phyloP scores from a whole-genome alignment of 1,140 invertebrate genomes.

The Chelonus insularis region DNA sequence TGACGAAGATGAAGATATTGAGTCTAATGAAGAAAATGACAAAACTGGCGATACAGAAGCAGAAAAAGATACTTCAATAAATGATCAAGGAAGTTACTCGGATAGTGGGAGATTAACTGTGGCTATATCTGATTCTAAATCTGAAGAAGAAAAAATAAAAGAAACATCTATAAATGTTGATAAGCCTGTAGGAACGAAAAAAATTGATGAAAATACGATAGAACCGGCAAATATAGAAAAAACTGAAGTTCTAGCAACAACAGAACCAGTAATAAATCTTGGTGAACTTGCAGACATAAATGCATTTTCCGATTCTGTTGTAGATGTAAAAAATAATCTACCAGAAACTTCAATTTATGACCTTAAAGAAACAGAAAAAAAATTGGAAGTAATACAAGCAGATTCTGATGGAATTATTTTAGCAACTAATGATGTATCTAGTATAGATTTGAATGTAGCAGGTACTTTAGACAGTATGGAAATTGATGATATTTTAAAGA shows the following conservation, averaged over 20 bases:
- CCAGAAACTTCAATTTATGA: neutral
- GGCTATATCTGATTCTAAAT: neutral
- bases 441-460: slow-evolving; percentile 74
- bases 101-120: neutral
- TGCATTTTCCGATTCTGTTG: neutral
- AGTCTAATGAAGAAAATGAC: slow-evolving; percentile 17
- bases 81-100: slow-evolving; percentile 8
- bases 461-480: slow-evolving; percentile 73
- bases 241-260: neutral
- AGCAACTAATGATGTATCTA: slow-evolving; percentile 66
- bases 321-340: neutral
- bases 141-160: slow-evolving; percentile 26
- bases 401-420: slow-evolving; percentile 51
- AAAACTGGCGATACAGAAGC: slow-evolving; percentile 10
- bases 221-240: neutral
- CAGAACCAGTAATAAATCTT: too few relatives aligned
- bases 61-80: slow-evolving; percentile 10
- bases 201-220: slow-evolving; percentile 9
- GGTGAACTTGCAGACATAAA: neutral
- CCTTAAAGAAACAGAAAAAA: slow-evolving; percentile 10
- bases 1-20: slow-evolving; percentile 19
- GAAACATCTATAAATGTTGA: slow-evolving; percentile 26
- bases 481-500: slow-evolving; percentile 70
- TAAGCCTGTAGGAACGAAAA: slow-evolving; percentile 20
- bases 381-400: slow-evolving; percentile 10